Percentiles rank a stretch among this genome's conserved stretches.
phyloP scores from a whole-genome alignment of 1,140 invertebrate species.

The Drosophila punjabiensis region DNA sequence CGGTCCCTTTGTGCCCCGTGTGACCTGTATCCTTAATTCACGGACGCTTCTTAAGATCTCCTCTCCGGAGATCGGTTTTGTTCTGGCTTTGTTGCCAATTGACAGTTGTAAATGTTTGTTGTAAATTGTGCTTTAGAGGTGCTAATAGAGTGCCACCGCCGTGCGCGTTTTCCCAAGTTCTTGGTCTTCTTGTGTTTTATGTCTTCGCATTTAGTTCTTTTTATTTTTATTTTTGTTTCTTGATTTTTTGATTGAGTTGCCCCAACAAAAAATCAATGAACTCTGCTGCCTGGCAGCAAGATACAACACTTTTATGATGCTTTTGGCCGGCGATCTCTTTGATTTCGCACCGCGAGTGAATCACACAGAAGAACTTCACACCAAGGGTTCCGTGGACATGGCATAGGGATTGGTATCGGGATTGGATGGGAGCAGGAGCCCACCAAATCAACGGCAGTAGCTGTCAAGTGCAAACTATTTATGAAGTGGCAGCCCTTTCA shows the following conservation, averaged over 20 bases:
- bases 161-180: slow-evolving; percentile 75
- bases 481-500: slow-evolving; percentile 51
- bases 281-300: slow-evolving; percentile 48
- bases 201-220: slow-evolving; percentile 20
- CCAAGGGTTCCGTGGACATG: slow-evolving; percentile 8
- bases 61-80: background rate
- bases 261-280: slow-evolving; percentile 76
- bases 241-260: slow-evolving; percentile 74
- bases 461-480: slow-evolving; percentile 75
- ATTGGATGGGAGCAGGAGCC: slow-evolving; percentile 18
- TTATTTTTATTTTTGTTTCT: slow-evolving; percentile 4
- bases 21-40: slow-evolving; percentile 75
- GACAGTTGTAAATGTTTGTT: slow-evolving; percentile 85
- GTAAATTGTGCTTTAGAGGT: slow-evolving; percentile 83
- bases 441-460: slow-evolving; percentile 51
- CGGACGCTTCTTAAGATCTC: slow-evolving; percentile 12
- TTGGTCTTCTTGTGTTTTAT: slow-evolving; percentile 41
- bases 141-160: slow-evolving; percentile 84
- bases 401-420: background rate
- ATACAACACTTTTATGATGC: slow-evolving; percentile 70
- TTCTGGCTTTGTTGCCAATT: slow-evolving; percentile 80
- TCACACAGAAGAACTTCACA: slow-evolving; percentile 74
- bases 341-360: slow-evolving; percentile 77
- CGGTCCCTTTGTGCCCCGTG: slow-evolving; percentile 68
- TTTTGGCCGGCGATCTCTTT: slow-evolving; percentile 69